A percentile compares a stretch with the other conserved stretches of the same genome.
phyloP scores from a whole-genome alignment of 2,888 invertebrate genomes.

The Hololepta plana region DNA sequence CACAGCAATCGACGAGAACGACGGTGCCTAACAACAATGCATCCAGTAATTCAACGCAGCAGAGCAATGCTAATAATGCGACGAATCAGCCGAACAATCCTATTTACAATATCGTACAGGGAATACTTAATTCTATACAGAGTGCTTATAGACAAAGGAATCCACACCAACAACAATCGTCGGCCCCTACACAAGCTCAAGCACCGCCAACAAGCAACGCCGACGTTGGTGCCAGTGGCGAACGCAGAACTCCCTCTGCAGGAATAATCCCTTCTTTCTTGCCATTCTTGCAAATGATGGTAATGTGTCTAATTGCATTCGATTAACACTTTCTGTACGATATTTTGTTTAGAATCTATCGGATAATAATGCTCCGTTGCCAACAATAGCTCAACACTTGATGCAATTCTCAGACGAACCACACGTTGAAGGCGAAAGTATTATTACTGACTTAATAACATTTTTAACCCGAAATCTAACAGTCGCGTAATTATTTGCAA shows the following conservation, averaged over 20 bases:
- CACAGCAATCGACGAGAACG: slow-evolving; percentile 1
- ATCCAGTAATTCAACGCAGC: slow-evolving; percentile 6
- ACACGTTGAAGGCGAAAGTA: slow-evolving; percentile 25
- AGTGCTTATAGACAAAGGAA: slow-evolving; percentile 11
- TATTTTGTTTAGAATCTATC: slow-evolving; percentile 11
- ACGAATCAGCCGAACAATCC: slow-evolving; percentile 11
- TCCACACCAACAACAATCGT: slow-evolving; percentile 4
- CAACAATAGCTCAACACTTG: slow-evolving; percentile 26
- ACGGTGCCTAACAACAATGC: slow-evolving; percentile 5
- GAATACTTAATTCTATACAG: slow-evolving; percentile 14
- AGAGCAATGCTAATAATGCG: slow-evolving; percentile 5
- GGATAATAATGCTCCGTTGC: slow-evolving; percentile 13
- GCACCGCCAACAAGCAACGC: slow-evolving; percentile 2
- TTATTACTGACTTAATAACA: slow-evolving; percentile 28
- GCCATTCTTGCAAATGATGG: slow-evolving; percentile 14
- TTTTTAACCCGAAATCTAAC: slow-evolving; percentile 21
- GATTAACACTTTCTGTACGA: too few relatives aligned
- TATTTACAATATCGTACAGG: slow-evolving; percentile 15
- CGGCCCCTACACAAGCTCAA: slow-evolving; percentile 1
- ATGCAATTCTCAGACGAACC: slow-evolving; percentile 23
- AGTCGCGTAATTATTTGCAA: slow-evolving; percentile 20
- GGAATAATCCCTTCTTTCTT: slow-evolving; percentile 8
- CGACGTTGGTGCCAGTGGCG: slow-evolving; percentile 2
- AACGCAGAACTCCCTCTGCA: slow-evolving; percentile 5
- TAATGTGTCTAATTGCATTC: too few relatives aligned